Percentiles rank a stretch among this genome's conserved stretches.
phyloP scores from a whole-genome alignment of 1,140 invertebrate genomes.

The Plutomurus gul region DNA sequence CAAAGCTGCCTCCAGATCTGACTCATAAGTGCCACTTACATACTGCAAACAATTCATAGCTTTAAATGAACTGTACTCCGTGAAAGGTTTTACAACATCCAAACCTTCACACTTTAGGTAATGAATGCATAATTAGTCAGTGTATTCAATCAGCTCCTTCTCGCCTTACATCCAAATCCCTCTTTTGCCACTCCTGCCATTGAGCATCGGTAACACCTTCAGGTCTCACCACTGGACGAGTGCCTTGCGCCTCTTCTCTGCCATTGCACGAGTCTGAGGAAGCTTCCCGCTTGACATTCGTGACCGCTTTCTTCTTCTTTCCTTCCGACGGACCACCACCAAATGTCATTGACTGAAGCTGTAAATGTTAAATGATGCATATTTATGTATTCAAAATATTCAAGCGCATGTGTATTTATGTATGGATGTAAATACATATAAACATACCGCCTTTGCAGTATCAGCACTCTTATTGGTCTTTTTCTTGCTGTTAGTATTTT shows the following conservation, averaged over 20 bases:
- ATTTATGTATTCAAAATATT: neutral
- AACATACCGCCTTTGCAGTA: conserved; percentile 4
- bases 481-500: neutral
- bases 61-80: no score
- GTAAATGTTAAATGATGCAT: neutral
- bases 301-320: conserved; percentile 26
- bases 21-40: conserved; percentile 68
- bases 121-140: no score
- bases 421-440: neutral
- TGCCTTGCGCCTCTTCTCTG: neutral
- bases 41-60: conserved; percentile 58
- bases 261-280: neutral
- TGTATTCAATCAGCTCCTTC: no score
- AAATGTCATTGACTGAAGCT: conserved; percentile 35
- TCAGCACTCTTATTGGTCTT: neutral
- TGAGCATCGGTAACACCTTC: conserved; percentile 22
- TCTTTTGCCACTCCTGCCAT: conserved; percentile 28
- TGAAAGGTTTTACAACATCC: no score
- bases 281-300: neutral
- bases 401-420: neutral
- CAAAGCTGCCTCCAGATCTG: conserved; percentile 69
- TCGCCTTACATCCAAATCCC: conserved; percentile 27
- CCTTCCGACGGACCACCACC: conserved; percentile 3
- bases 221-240: neutral
- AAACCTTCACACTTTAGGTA: no score